Evolutionary conservation across 2,797 vertebrate genomes (phyloP).

Genomic region (Poeciliopsis paucimaculata): DNA sequence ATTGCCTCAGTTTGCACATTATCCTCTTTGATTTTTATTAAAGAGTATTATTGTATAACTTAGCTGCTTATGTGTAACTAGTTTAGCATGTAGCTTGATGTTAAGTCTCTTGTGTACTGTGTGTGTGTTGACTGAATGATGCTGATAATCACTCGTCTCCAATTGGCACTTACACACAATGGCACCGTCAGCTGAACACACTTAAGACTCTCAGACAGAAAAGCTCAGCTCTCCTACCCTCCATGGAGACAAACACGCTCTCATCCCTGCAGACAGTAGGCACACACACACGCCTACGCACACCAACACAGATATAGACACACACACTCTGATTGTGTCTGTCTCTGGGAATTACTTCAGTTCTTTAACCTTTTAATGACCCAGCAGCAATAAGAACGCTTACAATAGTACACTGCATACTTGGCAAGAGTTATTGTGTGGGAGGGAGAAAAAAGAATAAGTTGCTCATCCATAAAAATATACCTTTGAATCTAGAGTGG

Average conservation of each 20-base stretch:
- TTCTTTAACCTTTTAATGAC: slow-evolving; percentile 52
- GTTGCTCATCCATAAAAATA: slow-evolving; percentile 6
- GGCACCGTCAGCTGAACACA: slow-evolving; percentile 66
- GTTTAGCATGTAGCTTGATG: slow-evolving; percentile 4
- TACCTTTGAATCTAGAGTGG: neutral
- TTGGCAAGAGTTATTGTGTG: slow-evolving; percentile 12
- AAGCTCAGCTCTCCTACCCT: slow-evolving; percentile 41
- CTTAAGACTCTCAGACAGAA: slow-evolving; percentile 56
- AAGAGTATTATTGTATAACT: neutral
- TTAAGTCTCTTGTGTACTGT: slow-evolving; percentile 8
- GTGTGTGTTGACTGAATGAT: slow-evolving; percentile 45
- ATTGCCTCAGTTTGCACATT: neutral
- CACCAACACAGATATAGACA: neutral
- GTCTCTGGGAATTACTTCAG: slow-evolving; percentile 40
- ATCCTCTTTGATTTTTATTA: slow-evolving; percentile 9
- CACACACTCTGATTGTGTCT: slow-evolving; percentile 4
- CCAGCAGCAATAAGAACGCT: neutral
- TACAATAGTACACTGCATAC: slow-evolving; percentile 5
- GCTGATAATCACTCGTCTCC: slow-evolving; percentile 66
- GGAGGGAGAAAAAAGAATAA: slow-evolving; percentile 13
- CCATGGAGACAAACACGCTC: slow-evolving; percentile 41
- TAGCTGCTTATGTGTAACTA: slow-evolving; percentile 4
- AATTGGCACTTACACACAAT: slow-evolving; percentile 61
- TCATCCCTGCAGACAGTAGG: slow-evolving; percentile 13
- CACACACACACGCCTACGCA: neutral